These are phyloP conservation scores for Eurytoma californica DNA, from an alignment of 2,888 invertebrate species.

Conservation along the genomic window DNA sequence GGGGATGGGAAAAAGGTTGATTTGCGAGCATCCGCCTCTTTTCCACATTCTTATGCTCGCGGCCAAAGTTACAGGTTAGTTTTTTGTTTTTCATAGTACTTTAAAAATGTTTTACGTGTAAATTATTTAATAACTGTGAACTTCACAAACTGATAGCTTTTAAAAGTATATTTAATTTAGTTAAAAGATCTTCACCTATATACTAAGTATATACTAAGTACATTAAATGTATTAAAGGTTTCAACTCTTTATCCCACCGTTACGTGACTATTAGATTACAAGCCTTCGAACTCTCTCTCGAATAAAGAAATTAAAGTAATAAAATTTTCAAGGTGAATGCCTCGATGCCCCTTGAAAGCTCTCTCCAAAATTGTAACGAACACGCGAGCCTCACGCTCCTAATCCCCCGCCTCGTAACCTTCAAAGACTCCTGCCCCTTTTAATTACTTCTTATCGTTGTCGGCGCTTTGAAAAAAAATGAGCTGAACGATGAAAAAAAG, in stretches of 20 bases:
- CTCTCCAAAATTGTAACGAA: conserved; percentile 15
- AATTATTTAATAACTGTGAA: too few relatives aligned
- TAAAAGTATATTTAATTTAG: too few relatives aligned
- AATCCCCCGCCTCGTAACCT: neutral
- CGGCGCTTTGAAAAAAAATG: neutral
- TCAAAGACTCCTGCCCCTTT: conserved; percentile 24
- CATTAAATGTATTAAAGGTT: too few relatives aligned
- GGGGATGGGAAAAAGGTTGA: neutral
- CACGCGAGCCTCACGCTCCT: neutral
- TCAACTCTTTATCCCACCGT: neutral
- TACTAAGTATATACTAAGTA: too few relatives aligned
- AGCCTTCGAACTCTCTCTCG: neutral
- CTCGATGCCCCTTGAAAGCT: neutral
- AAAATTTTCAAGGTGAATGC: neutral
- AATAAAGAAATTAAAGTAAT: neutral
- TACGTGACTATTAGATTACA: too few relatives aligned
- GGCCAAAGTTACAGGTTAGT: too few relatives aligned
- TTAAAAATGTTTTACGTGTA: too few relatives aligned
- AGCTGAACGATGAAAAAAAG: neutral
- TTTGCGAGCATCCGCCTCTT: too few relatives aligned
- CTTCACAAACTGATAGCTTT: too few relatives aligned
- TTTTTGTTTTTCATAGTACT: too few relatives aligned
- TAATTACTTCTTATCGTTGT: conserved; percentile 38
- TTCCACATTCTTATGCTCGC: too few relatives aligned
- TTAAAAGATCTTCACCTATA: too few relatives aligned